A percentile compares a stretch with the other conserved stretches of the same genome.
Evolutionary conservation across 2,888 invertebrate species (phyloP).

Genomic region (Drosophila mimetica): DNA sequence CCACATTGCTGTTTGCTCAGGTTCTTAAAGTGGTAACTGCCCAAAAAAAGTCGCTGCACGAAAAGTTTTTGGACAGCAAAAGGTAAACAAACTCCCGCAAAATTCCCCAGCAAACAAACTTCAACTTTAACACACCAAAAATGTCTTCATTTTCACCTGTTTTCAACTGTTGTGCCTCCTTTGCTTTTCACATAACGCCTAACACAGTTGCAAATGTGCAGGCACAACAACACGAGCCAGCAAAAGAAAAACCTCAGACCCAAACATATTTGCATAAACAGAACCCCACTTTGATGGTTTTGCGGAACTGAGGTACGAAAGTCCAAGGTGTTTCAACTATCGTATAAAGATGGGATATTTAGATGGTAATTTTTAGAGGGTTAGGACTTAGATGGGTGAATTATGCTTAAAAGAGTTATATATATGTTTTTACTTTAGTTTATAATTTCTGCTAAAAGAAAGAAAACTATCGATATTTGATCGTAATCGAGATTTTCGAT

Average conservation of each 20-base stretch:
- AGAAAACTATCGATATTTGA: no score
- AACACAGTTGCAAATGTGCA: conserved; percentile 53
- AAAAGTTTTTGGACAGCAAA: conserved; percentile 25
- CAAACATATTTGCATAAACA: conserved; percentile 69
- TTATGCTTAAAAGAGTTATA: not conserved
- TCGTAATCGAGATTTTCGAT: no score
- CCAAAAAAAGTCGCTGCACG: conserved; percentile 12
- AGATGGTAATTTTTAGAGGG: not conserved
- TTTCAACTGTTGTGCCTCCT: conserved; percentile 22
- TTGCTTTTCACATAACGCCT: conserved; percentile 46
- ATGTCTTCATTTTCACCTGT: conserved; percentile 68
- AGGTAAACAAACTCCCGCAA: conserved; percentile 41
- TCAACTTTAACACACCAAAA: conserved; percentile 52
- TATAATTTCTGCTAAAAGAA: no score
- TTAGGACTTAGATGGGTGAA: not conserved
- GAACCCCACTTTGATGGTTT: conserved; percentile 48
- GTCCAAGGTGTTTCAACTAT: conserved; percentile 22
- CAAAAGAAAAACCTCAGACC: conserved; percentile 50
- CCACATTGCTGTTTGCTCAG: conserved; percentile 36
- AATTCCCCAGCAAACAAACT: conserved; percentile 52
- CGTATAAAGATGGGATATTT: conserved; percentile 14
- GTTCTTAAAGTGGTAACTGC: conserved; percentile 58
- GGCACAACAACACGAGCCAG: conserved; percentile 29
- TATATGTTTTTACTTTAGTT: not conserved
- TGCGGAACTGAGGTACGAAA: not conserved